Conservation (phyloP, 35 echinoderm and acorn worm species). For the Amphiura filiformis region DNA sequence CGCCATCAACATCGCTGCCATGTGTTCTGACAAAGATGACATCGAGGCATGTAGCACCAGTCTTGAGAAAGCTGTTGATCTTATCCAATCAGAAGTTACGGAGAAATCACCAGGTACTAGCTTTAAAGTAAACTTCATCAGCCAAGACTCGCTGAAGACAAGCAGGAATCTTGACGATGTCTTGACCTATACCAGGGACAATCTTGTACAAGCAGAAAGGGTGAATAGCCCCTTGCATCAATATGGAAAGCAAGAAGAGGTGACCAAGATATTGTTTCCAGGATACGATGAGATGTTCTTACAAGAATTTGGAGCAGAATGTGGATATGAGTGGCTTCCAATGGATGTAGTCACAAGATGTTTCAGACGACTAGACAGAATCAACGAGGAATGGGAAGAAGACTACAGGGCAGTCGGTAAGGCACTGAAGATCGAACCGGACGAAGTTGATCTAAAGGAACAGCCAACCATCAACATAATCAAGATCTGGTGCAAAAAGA, state of each 20-base stretch:
- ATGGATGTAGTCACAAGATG: not conserved
- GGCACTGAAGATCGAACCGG: not conserved
- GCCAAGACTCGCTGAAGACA: too few relatives aligned
- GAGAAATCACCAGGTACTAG: not conserved
- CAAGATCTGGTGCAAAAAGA: too few relatives aligned
- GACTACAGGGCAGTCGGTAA: too few relatives aligned
- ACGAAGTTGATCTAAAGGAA: not conserved
- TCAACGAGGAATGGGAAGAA: too few relatives aligned
- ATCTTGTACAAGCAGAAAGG: not conserved
- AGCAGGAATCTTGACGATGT: too few relatives aligned
- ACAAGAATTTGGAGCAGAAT: too few relatives aligned
- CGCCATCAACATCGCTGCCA: too few relatives aligned
- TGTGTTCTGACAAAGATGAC: not conserved
- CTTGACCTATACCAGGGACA: not conserved
- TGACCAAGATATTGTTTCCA: not conserved
- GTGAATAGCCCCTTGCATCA: not conserved
- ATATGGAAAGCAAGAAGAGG: not conserved
- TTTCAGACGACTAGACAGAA: not conserved
- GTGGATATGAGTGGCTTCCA: not conserved
- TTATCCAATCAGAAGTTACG: not conserved
- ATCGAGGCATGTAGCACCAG: not conserved
- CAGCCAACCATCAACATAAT: too few relatives aligned
- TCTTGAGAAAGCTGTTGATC: not conserved
- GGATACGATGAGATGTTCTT: too few relatives aligned
- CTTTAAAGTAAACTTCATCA: too few relatives aligned